phyloP scores from a whole-genome alignment of 2,797 vertebrate genomes.

The Manis javanica region DNA sequence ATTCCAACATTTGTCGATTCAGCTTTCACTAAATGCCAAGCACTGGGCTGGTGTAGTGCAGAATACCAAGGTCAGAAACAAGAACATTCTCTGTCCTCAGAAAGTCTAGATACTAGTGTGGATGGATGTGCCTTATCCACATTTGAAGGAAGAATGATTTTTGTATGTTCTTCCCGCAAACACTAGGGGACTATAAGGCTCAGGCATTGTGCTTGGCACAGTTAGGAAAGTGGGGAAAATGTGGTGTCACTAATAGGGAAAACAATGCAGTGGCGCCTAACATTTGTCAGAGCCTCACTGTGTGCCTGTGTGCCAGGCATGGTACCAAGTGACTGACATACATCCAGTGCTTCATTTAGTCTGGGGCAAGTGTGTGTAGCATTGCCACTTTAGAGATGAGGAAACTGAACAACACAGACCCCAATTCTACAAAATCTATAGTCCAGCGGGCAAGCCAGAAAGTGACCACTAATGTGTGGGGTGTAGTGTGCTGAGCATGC shows the following conservation, averaged over 20 bases:
- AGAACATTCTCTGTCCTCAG: background rate
- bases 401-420: background rate
- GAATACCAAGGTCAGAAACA: background rate
- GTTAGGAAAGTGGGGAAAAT: background rate
- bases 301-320: background rate
- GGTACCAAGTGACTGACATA: background rate
- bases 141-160: background rate
- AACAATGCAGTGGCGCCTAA: no score
- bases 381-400: background rate
- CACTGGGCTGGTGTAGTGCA: background rate
- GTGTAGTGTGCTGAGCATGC: rapidly evolving
- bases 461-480: no score
- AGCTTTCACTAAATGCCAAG: background rate
- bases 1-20: background rate
- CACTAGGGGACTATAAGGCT: no score
- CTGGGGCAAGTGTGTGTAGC: background rate
- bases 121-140: background rate
- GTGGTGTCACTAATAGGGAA: background rate
- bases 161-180: background rate
- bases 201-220: background rate
- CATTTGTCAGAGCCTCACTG: no score
- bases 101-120: rapidly evolving
- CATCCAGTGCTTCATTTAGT: background rate
- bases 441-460: background rate
- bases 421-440: background rate